Conservation (phyloP, 2,113 vertebrate genomes). For the Leptobrachium ailaonicum region DNA sequence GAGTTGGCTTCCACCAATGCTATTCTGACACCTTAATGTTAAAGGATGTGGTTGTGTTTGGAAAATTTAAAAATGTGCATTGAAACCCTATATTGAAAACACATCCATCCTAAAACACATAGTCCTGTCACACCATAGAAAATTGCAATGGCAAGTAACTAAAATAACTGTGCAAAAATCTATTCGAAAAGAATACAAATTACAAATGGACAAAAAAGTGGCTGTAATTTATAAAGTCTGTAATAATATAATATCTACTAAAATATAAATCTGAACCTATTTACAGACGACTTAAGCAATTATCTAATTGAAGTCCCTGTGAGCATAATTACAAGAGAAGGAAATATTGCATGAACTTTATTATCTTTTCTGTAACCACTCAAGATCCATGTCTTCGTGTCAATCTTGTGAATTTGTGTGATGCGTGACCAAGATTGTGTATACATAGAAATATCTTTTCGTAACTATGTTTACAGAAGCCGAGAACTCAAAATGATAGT, state of each 20-base stretch:
- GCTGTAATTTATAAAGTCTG: conserved; percentile 50
- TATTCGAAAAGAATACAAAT: conserved; percentile 62
- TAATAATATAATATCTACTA: conserved; percentile 51
- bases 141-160: conserved; percentile 66
- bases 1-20: too few relatives aligned
- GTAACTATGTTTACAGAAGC: too few relatives aligned
- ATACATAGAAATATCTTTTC: too few relatives aligned
- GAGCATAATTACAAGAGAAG: conserved; percentile 12
- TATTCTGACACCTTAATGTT: too few relatives aligned
- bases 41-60: too few relatives aligned
- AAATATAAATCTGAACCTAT: conserved; percentile 63
- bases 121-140: conserved; percentile 65
- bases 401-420: too few relatives aligned
- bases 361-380: too few relatives aligned
- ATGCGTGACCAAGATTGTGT: too few relatives aligned
- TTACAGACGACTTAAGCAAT: conserved; percentile 61
- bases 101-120: conserved; percentile 54
- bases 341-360: background rate
- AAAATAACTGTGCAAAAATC: conserved; percentile 70
- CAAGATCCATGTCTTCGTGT: too few relatives aligned
- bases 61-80: background rate
- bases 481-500: too few relatives aligned
- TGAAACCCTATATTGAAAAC: background rate
- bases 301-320: background rate
- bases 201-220: conserved; percentile 64